Evolutionary conservation across 2,797 vertebrate genomes (phyloP).

Genomic region (Galago senegalensis): DNA sequence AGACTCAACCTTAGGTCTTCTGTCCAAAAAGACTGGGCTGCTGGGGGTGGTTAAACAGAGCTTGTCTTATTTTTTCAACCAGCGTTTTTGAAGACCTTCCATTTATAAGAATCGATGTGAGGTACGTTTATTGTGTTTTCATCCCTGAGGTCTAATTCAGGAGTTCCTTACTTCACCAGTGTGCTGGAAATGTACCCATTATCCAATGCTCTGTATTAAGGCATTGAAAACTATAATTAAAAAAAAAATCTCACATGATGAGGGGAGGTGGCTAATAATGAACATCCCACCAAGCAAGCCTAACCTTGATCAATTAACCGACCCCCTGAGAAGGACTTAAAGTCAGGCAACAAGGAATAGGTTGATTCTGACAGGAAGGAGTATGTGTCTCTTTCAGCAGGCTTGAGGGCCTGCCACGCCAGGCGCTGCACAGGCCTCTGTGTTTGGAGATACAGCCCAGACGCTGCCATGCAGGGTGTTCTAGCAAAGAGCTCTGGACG

Average conservation of each 20-base stretch:
- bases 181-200: neutral
- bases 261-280: neutral
- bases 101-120: neutral
- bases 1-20: neutral
- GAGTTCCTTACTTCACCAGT: neutral
- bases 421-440: neutral
- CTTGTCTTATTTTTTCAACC: conserved; percentile 4
- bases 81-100: conserved; percentile 40
- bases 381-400: neutral
- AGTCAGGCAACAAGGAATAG: conserved; percentile 12
- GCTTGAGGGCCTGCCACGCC: neutral
- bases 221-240: neutral
- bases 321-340: neutral
- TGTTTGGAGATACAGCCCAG: neutral
- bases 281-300: neutral
- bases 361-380: neutral
- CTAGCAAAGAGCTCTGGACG: neutral
- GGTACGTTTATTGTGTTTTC: neutral
- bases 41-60: neutral
- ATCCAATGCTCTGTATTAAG: neutral
- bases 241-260: neutral
- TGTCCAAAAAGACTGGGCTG: neutral
- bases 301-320: neutral
- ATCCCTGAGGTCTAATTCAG: neutral
- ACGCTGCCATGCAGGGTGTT: neutral